Base-by-base conservation (phyloP, 1,140 invertebrate species). In the Oryctes rhinoceros region DNA sequence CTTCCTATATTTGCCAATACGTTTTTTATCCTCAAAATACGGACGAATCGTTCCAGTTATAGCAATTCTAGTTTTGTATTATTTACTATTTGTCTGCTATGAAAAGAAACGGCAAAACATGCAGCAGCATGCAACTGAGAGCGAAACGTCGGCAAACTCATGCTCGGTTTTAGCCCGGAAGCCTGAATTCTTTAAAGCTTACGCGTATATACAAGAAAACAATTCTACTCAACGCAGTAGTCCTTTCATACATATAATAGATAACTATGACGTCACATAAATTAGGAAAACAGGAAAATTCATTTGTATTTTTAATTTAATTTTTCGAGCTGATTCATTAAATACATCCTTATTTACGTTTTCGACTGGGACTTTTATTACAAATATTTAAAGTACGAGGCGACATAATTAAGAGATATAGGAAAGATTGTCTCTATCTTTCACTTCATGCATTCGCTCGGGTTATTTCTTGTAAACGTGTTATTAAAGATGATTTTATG, bases 401-500 rank as follows among this genome's bases (percentile, higher is more conserved):
- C 35, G 65, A 71, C 65, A 35, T 71, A 35, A 71, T 71, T 71
- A 35, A 37, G 65, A 71, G 35, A 71, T 37, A 71, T 71, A 30
- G 35, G 65, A 35, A 9, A 4, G 24, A 30, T 15, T 37, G 11
- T 24, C 15, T 71, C 35, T 71, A 35, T 71, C 35, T 13, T 2
- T 18, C 24, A 11, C 65, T 5, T 18, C 53, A 37, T 13, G n/a
- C 65, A 4, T 37, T 71, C 20, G 13, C 11, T 24, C 9, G 24
- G 24, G 24, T 20, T 30, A 30, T 67, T 67, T 67, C 65, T 71
- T 71, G 65, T 71, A 71, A 71, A 71, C 24, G 24, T 18, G 65
- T 9, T 71, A 71, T 71, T 71, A 71, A 71, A 71, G 15, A 71
- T 71, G 65, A 71, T 71, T 71, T 71, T 71, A 71, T 37, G 65